These are phyloP conservation scores for Bucco capensis DNA, from an alignment of 2,113 vertebrate species.

Conservation along the genomic window DNA sequence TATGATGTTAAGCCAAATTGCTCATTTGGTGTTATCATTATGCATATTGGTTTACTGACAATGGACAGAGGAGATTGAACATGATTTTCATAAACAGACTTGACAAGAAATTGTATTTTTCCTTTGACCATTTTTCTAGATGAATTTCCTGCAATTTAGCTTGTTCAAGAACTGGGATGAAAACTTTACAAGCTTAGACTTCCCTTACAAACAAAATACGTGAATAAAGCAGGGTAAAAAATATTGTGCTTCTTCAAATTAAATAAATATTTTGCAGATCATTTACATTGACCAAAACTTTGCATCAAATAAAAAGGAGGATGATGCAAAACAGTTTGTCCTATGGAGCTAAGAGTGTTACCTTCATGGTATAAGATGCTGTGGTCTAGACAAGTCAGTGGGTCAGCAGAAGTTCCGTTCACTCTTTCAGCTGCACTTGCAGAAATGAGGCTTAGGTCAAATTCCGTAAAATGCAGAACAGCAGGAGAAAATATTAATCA, in stretches of 20 bases:
- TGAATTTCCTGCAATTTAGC: neutral
- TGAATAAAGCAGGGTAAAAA: neutral
- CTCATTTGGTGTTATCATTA: neutral
- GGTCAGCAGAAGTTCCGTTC: neutral
- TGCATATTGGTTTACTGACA: neutral
- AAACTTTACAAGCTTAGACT: neutral
- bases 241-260: neutral
- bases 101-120: neutral
- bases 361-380: neutral
- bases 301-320: neutral
- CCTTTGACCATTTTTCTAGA: neutral
- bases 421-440: neutral
- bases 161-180: neutral
- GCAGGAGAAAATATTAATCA: neutral
- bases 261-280: neutral
- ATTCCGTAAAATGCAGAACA: neutral
- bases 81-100: neutral
- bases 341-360: neutral
- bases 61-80: neutral
- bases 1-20: neutral
- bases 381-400: neutral
- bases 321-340: neutral
- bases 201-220: neutral
- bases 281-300: neutral
- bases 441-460: neutral